Base-by-base conservation (phyloP, 2,888 invertebrate genomes). In the Actias luna region DNA sequence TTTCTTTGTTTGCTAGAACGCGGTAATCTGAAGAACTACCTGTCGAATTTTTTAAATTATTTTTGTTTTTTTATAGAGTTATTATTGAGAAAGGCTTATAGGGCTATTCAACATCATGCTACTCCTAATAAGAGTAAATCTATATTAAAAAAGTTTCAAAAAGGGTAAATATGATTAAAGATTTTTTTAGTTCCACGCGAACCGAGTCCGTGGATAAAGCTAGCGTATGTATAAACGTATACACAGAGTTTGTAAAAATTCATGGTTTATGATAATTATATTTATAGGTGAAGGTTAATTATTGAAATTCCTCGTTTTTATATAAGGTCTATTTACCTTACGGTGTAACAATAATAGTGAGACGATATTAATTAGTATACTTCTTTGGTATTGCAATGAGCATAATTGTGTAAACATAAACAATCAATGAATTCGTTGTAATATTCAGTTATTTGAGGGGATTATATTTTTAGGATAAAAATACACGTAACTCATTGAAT, bases 311-410 rank as follows among this genome's bases (percentile, higher is more conserved):
- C 39, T 36, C 36, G 52, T 52, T 61, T 39, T 61, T 29, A 55
- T 55, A 39, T 55, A 39, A 61, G 61, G 61, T 27, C 57, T 55
- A n/a, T 29, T 61, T 61, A 55, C 36, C 36, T 52, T 61, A 29
- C 55, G n/a, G 35, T 35, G 16, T 12, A 16, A 22, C 18, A 52
- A 61, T 36, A 29, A 22, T 55, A 55, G 61, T 55, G 61, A 55
- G 61, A 50, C 10, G 22, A 0, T 50, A 50, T 50, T 50, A 50
- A 50, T 50, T 50, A 50, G 8, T 46, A 46, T 10, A 46, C 46
- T 10, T 4, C 8, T 46, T 22, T 22, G 46, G 46, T 46, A 46
- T 46, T 22, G 22, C 18, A 22, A 22, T 2, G 22, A 46, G 0
- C 10, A 46, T 46, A 10, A 46, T 8, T 46, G 22, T 46, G 18